Evolutionary conservation across 2,113 vertebrate species (phyloP).

Genomic region (Pterocles gutturalis): DNA sequence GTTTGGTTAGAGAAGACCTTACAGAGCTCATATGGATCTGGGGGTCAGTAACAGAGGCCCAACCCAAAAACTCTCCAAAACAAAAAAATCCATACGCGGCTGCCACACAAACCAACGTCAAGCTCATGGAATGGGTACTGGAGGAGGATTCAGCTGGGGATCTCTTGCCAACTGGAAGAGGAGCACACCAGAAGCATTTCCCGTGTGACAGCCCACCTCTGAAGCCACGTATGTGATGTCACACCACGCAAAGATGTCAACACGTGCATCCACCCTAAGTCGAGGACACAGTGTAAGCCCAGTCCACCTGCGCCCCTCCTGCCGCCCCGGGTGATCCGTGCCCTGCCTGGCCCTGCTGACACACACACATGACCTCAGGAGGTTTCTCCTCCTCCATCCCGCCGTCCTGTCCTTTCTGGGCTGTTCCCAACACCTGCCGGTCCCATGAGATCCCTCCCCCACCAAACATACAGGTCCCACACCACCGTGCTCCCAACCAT

Average conservation of each 20-base stretch:
- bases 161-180: neutral
- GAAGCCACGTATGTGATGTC: neutral
- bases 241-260: neutral
- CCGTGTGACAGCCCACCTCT: neutral
- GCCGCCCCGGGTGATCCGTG: neutral
- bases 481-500: neutral
- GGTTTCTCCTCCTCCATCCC: neutral
- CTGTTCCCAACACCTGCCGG: neutral
- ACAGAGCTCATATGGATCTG: conserved; percentile 18
- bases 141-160: neutral
- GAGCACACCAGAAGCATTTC: neutral
- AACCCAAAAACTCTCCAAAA: conserved; percentile 48
- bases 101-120: conserved; percentile 35
- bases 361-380: neutral
- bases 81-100: neutral
- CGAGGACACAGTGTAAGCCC: neutral
- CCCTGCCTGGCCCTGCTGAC: neutral
- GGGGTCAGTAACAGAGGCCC: conserved; percentile 49
- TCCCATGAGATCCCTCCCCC: neutral
- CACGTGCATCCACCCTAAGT: neutral
- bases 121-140: neutral
- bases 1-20: conserved; percentile 31
- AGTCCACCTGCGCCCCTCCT: neutral
- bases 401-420: neutral
- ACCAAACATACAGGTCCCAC: neutral